Percentiles rank a stretch among this genome's conserved stretches.
phyloP scores from a whole-genome alignment of 1,140 invertebrate species.

The Aricia agestis region DNA sequence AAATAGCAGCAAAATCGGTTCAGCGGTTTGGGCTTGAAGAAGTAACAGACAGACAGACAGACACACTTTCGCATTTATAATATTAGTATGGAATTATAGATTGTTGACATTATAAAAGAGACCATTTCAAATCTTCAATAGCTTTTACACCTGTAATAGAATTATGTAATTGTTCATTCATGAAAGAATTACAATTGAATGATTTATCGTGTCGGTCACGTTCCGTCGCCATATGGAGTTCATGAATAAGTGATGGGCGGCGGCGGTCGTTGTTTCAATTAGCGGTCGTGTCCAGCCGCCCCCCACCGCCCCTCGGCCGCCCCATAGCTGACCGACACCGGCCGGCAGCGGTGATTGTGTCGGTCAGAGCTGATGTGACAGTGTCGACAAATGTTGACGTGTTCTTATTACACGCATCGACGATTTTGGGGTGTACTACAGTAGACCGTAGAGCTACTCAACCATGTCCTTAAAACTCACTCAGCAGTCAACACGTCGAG shows the following conservation, averaged over 20 bases:
- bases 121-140: too few relatives aligned
- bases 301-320: slow-evolving; percentile 28
- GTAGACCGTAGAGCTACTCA: too few relatives aligned
- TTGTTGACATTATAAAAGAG: too few relatives aligned
- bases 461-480: too few relatives aligned
- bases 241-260: slow-evolving; percentile 73
- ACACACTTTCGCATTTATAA: too few relatives aligned
- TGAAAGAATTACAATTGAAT: slow-evolving; percentile 69
- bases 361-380: not conserved
- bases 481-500: too few relatives aligned
- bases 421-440: not conserved
- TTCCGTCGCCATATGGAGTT: slow-evolving; percentile 68
- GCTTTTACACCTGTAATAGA: not conserved
- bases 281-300: slow-evolving; percentile 59
- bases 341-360: slow-evolving; percentile 31
- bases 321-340: slow-evolving; percentile 42
- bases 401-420: not conserved
- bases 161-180: slow-evolving; percentile 34
- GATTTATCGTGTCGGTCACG: slow-evolving; percentile 71
- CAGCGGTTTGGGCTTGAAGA: too few relatives aligned
- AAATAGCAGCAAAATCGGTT: too few relatives aligned
- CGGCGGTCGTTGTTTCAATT: slow-evolving; percentile 72
- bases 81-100: too few relatives aligned
- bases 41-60: too few relatives aligned
- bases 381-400: not conserved